Evolutionary conservation across 2,113 vertebrate genomes (phyloP).

Genomic region (Myrmecobius fasciatus): DNA sequence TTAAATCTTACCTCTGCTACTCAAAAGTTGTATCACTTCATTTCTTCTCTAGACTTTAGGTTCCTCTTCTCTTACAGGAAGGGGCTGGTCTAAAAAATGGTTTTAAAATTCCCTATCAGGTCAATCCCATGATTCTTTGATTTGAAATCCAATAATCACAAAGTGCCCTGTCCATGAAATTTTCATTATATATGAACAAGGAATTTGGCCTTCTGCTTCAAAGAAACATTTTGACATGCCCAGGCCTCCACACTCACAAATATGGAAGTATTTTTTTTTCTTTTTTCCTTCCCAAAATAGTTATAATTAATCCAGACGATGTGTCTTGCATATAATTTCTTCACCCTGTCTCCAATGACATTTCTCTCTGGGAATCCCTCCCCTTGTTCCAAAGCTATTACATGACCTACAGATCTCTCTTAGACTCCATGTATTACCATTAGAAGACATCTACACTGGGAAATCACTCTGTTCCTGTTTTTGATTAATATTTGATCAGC

Average conservation of each 20-base stretch:
- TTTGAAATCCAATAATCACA: not conserved
- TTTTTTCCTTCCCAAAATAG: not conserved
- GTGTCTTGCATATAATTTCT: conserved; percentile 71
- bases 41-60: not conserved
- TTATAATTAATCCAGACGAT: conserved; percentile 49
- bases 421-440: conserved; percentile 89
- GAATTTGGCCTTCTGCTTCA: not conserved
- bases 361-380: conserved; percentile 85
- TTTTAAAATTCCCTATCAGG: not conserved
- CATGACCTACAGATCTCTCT: conserved; percentile 90
- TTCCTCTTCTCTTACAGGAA: not conserved
- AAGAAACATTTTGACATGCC: not conserved
- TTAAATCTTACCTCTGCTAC: not conserved
- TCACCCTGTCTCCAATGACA: conserved; percentile 80
- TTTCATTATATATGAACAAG: not conserved
- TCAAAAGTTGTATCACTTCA: not conserved
- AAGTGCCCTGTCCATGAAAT: not conserved
- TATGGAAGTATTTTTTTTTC: conserved; percentile 41
- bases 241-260: conserved; percentile 13
- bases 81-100: not conserved
- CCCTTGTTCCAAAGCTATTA: conserved; percentile 89
- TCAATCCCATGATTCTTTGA: not conserved
- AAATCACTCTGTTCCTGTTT: conserved; percentile 93
- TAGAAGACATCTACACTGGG: conserved; percentile 92
- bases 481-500: conserved; percentile 98